These are phyloP conservation scores for Ladona fulva DNA, from an alignment of 1,140 invertebrate genomes.

Conservation along the genomic window DNA sequence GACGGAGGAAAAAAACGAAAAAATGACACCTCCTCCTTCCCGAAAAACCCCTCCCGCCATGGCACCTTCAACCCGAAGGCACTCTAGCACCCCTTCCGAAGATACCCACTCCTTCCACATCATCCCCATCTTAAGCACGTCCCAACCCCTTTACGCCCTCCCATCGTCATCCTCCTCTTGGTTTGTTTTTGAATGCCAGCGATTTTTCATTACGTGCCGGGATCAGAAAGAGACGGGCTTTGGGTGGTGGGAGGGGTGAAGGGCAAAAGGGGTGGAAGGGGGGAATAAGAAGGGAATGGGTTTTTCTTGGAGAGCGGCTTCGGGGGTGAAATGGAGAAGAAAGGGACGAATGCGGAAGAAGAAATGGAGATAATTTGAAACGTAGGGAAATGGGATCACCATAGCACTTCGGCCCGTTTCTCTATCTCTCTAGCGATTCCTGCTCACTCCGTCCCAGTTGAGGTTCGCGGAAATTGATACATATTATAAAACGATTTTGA, in stretches of 20 bases:
- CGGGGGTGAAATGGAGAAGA: background rate
- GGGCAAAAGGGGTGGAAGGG: background rate
- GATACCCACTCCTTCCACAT: background rate
- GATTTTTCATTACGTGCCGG: conserved; percentile 8
- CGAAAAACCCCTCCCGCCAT: background rate
- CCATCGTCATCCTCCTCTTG: background rate
- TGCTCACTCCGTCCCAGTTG: too few relatives aligned
- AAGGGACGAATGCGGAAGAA: background rate
- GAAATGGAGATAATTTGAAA: background rate
- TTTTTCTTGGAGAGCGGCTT: background rate
- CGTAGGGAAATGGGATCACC: background rate
- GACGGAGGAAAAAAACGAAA: background rate
- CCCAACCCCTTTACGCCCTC: background rate
- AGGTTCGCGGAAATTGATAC: too few relatives aligned
- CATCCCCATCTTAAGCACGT: background rate
- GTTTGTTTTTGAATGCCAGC: background rate
- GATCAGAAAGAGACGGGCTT: conserved; percentile 7
- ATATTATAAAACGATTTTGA: too few relatives aligned
- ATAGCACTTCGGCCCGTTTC: too few relatives aligned
- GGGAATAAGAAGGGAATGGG: background rate
- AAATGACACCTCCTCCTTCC: background rate
- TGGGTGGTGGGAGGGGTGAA: background rate
- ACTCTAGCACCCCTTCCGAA: background rate
- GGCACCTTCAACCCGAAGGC: background rate
- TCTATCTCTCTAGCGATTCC: too few relatives aligned